Evolutionary conservation across 2,797 vertebrate genomes (phyloP).

Genomic region (Urosaurus nigricauda): DNA sequence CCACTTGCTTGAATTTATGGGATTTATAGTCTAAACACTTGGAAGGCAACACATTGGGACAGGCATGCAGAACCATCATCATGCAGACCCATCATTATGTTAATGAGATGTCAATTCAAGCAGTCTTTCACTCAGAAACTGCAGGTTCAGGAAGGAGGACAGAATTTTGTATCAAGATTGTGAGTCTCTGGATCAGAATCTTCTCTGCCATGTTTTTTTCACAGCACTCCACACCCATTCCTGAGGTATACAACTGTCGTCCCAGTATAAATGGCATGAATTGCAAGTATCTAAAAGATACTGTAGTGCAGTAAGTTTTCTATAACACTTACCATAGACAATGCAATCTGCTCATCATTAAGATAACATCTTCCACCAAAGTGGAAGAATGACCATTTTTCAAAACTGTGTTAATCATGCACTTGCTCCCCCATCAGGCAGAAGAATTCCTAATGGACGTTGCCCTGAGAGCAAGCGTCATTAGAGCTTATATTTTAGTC

Average conservation of each 20-base stretch:
- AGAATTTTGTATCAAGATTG: background rate
- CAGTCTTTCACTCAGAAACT: background rate
- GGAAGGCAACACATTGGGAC: background rate
- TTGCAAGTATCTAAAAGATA: slow-evolving; percentile 29
- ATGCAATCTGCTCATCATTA: slow-evolving; percentile 58
- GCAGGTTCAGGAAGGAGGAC: background rate
- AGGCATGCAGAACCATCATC: background rate
- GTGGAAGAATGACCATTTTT: background rate
- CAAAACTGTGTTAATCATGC: background rate
- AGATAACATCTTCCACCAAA: slow-evolving; percentile 38
- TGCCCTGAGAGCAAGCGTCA: slow-evolving; percentile 17
- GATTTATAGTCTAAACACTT: background rate
- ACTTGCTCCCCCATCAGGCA: background rate
- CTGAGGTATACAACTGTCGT: slow-evolving; percentile 56
- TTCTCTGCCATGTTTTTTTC: slow-evolving; percentile 66
- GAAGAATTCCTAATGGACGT: background rate
- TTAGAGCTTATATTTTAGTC: slow-evolving; percentile 51
- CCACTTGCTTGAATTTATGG: background rate
- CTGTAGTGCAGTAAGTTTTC: slow-evolving; percentile 51
- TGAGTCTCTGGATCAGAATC: background rate
- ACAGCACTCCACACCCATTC: slow-evolving; percentile 32
- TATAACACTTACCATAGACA: slow-evolving; percentile 40
- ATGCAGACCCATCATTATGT: background rate
- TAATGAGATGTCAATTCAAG: background rate
- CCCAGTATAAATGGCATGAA: slow-evolving; percentile 23